A percentile compares a stretch with the other conserved stretches of the same genome.
These are phyloP conservation scores for Otolemur garnettii DNA, from an alignment of 2,113 vertebrate species.

Conservation along the genomic window DNA sequence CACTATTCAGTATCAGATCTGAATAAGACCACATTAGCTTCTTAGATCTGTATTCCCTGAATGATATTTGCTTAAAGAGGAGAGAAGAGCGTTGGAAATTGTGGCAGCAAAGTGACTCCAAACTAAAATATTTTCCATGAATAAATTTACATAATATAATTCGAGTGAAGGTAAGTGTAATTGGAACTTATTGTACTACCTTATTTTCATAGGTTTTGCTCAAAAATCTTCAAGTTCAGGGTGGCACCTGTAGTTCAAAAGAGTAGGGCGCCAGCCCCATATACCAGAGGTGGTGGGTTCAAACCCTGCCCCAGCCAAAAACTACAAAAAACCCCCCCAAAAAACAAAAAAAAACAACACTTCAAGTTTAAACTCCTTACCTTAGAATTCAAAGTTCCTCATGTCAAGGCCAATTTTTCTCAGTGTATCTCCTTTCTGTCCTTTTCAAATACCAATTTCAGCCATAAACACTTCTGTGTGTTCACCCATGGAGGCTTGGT, in stretches of 20 bases:
- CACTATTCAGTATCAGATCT: neutral
- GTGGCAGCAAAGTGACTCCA: neutral
- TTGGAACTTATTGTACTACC: neutral
- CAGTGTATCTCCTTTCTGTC: neutral
- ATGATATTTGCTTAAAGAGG: neutral
- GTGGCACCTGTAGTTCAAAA: too few species aligned
- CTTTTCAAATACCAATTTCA: neutral
- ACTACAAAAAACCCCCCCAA: too few species aligned
- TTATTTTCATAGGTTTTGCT: conserved; percentile 36
- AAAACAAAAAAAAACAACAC: too few species aligned
- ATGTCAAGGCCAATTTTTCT: neutral
- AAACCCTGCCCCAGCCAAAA: too few species aligned
- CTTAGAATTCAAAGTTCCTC: neutral
- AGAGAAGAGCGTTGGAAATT: neutral
- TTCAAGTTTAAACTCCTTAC: neutral
- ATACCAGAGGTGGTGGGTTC: too few species aligned
- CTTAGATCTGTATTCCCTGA: neutral
- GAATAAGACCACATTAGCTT: neutral
- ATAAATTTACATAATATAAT: neutral
- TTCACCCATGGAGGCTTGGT: neutral
- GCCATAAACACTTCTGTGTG: neutral
- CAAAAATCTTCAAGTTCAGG: neutral
- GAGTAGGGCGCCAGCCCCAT: too few species aligned
- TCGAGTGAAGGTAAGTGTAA: neutral
- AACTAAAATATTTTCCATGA: neutral